Evolutionary conservation across 1,140 invertebrate species (phyloP), one percentile per base, ranked within the genome.

Genomic region (Bombyx mandarina): DNA sequence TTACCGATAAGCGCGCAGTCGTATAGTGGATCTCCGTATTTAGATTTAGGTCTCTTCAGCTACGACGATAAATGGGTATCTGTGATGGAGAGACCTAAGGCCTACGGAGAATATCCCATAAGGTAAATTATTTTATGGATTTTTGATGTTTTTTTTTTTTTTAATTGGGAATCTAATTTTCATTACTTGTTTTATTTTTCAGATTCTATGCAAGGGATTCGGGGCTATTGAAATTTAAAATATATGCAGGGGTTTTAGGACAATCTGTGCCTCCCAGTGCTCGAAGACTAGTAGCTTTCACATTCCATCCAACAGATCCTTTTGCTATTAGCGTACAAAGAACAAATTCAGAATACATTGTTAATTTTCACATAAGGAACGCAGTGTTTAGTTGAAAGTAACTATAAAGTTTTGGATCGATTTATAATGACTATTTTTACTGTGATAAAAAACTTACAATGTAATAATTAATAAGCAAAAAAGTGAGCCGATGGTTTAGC

Each of bases 41-140:
- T 99, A 10, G 97, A 99, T 84, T 89, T 97, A 54, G 93, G 95
- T 1, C 88, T 99, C 5, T 99, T 99, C 79, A 97, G 93, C 75
- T 99, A 99, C 79, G 97, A 99, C 79, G 97, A 99, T 78, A 97
- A 98, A 82, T 97, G 95, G 93, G 94, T 99, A 0, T 98, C 97
- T 1, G 93, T 96, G 51, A 94, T 98, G 93, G 97, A 99, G 86
- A 90, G 97, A 60, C 97, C 97, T 0, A 98, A 98, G 88, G 93
- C 94, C 50, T 97, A 96, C 82, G 95, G 95, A 18, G 97, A 98
- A 88, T 94, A 97, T 89, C 96, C 96, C 3, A 98, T 98, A 60
- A 92, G 95, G 94, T 96, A 89, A 69, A 58, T 60, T 44, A 42
- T 53, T 45, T 50, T 47, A 58, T 58, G 45, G 18, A 46, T 12